phyloP scores from a whole-genome alignment of 2,113 vertebrate species.

The Pseudorasbora parva region DNA sequence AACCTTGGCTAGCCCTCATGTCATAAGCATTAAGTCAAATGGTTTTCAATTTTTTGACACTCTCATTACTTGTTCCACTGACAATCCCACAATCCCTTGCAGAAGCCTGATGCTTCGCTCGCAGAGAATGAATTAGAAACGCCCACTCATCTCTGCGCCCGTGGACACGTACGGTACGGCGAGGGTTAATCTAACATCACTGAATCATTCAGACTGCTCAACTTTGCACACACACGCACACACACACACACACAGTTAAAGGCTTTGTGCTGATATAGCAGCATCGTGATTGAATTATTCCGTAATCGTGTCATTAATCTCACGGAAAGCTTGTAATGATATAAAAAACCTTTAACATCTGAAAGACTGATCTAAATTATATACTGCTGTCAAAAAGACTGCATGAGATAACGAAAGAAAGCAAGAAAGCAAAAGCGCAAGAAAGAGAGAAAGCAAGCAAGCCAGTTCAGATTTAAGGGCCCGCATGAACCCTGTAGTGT shows the following conservation, averaged over 20 bases:
- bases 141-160: neutral
- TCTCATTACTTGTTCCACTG: no score
- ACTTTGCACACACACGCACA: neutral
- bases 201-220: neutral
- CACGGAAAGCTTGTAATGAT: constrained; percentile 2
- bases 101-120: neutral
- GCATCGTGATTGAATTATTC: neutral
- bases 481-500: no score
- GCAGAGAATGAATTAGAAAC: neutral
- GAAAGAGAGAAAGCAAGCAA: neutral
- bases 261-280: constrained; percentile 12
- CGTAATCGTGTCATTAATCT: neutral
- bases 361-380: neutral
- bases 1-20: neutral
- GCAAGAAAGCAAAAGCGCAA: neutral
- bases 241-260: neutral
- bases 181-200: constrained; percentile 13
- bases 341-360: neutral
- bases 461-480: neutral
- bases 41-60: no score
- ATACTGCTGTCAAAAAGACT: neutral
- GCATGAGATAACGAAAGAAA: neutral
- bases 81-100: no score
- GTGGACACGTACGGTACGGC: neutral
- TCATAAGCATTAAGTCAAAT: neutral